These are phyloP conservation scores for Magallana angulata DNA, from an alignment of 1,140 invertebrate species.

Conservation along the genomic window DNA sequence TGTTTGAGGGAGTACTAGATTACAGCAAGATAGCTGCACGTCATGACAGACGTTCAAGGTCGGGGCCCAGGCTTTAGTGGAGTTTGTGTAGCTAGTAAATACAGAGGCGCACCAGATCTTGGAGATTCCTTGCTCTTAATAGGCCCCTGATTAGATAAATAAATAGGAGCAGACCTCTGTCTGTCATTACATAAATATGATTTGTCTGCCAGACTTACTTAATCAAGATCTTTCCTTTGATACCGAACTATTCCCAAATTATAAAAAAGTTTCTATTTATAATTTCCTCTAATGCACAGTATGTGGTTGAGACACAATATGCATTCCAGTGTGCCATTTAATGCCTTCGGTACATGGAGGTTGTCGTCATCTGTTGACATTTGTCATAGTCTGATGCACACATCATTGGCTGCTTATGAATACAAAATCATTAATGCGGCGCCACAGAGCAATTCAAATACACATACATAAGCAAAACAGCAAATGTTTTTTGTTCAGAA, in stretches of 20 bases:
- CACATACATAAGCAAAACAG: not conserved
- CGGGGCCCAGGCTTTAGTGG: not conserved
- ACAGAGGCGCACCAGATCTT: not conserved
- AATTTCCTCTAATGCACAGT: not conserved
- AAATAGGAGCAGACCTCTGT: not conserved
- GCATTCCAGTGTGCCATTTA: slow-evolving; percentile 27
- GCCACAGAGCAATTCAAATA: slow-evolving; percentile 11
- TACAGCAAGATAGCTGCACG: slow-evolving; percentile 17
- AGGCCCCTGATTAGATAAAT: slow-evolving; percentile 13
- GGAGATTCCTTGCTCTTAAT: slow-evolving; percentile 17
- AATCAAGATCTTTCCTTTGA: slow-evolving; percentile 3
- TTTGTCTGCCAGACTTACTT: not conserved
- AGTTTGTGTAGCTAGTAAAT: slow-evolving; percentile 26
- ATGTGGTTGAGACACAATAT: slow-evolving; percentile 13
- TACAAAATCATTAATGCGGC: slow-evolving; percentile 34
- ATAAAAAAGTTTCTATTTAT: not conserved
- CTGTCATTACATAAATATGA: slow-evolving; percentile 13
- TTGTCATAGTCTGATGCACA: slow-evolving; percentile 20
- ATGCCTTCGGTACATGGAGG: slow-evolving; percentile 5
- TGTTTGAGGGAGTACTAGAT: slow-evolving; percentile 34
- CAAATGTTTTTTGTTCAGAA: not conserved
- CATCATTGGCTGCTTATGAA: not conserved
- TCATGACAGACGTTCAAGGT: slow-evolving; percentile 31
- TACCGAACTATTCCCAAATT: slow-evolving; percentile 3
- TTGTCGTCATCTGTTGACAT: slow-evolving; percentile 15